Percentiles rank a stretch among this genome's conserved stretches.
phyloP scores from a whole-genome alignment of 2,113 vertebrate genomes.

The Megatriorchis doriae region DNA sequence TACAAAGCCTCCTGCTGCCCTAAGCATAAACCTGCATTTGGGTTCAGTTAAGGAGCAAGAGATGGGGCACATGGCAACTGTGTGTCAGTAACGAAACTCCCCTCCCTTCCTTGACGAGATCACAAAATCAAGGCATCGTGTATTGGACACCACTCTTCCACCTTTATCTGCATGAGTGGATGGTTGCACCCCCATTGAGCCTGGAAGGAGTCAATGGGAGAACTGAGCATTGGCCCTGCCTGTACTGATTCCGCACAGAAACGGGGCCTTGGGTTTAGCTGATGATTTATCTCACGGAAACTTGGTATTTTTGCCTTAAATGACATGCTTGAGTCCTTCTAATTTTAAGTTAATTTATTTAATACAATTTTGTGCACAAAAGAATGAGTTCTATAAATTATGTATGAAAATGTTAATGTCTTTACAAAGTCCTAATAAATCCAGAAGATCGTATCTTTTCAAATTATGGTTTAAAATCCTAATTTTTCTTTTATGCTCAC shows the following conservation, averaged over 20 bases:
- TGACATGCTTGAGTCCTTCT: slow-evolving; percentile 86
- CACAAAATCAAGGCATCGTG: slow-evolving; percentile 11
- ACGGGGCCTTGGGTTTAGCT: slow-evolving; percentile 43
- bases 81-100: not conserved
- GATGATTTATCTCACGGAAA: slow-evolving; percentile 84
- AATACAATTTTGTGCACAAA: slow-evolving; percentile 85
- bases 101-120: slow-evolving; percentile 1
- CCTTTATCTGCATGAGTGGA: not conserved
- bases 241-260: not conserved
- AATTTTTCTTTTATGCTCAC: slow-evolving; percentile 53
- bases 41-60: slow-evolving; percentile 14
- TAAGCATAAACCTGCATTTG: slow-evolving; percentile 13
- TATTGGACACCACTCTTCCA: not conserved
- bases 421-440: slow-evolving; percentile 85
- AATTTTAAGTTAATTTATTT: slow-evolving; percentile 91
- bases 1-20: slow-evolving; percentile 37
- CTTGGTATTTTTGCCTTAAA: slow-evolving; percentile 89
- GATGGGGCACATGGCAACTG: not conserved
- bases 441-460: slow-evolving; percentile 71
- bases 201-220: not conserved
- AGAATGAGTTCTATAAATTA: slow-evolving; percentile 79
- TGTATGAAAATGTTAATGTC: slow-evolving; percentile 82
- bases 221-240: not conserved
- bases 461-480: slow-evolving; percentile 60
- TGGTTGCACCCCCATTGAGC: not conserved